These are phyloP conservation scores for Geotrupes spiniger DNA, from an alignment of 2,888 invertebrate species.

Conservation along the genomic window DNA sequence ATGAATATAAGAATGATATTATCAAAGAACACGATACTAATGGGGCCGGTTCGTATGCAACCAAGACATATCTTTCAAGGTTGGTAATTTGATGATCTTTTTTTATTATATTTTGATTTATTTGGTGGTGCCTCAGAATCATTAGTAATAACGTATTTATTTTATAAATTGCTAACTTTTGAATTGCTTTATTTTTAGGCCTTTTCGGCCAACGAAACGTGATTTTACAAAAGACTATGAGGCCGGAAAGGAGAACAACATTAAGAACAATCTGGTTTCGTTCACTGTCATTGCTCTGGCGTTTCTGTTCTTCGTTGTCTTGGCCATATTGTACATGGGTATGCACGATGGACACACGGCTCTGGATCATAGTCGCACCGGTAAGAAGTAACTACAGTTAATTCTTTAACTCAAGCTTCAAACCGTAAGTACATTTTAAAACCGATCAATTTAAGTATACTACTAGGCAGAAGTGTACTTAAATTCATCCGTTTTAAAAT, in stretches of 20 bases:
- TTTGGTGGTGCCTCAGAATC: too few relatives aligned
- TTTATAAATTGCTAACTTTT: too few relatives aligned
- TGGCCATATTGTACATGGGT: conserved; percentile 67
- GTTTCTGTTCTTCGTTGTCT: conserved; percentile 63
- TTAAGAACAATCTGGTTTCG: conserved; percentile 63
- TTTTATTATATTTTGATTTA: too few relatives aligned
- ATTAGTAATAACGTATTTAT: too few relatives aligned
- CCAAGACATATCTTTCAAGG: conserved; percentile 27
- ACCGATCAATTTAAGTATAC: too few relatives aligned
- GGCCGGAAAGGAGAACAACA: conserved; percentile 49
- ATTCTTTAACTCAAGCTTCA: too few relatives aligned
- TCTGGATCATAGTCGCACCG: conserved; percentile 44
- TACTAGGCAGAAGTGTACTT: too few relatives aligned
- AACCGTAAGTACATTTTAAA: too few relatives aligned
- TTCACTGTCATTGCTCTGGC: conserved; percentile 61
- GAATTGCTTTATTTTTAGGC: too few relatives aligned
- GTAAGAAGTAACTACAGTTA: conserved; percentile 2
- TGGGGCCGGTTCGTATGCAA: conserved; percentile 30
- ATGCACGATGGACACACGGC: conserved; percentile 60
- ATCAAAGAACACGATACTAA: conserved; percentile 49
- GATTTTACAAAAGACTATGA: conserved; percentile 41
- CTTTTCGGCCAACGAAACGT: conserved; percentile 33
- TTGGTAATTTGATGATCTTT: conserved; percentile 13
- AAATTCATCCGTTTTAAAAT: too few relatives aligned
- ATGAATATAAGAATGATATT: conserved; percentile 41